Evolutionary conservation across 2,113 vertebrate genomes (phyloP).

Genomic region (Spilogale gracilis): DNA sequence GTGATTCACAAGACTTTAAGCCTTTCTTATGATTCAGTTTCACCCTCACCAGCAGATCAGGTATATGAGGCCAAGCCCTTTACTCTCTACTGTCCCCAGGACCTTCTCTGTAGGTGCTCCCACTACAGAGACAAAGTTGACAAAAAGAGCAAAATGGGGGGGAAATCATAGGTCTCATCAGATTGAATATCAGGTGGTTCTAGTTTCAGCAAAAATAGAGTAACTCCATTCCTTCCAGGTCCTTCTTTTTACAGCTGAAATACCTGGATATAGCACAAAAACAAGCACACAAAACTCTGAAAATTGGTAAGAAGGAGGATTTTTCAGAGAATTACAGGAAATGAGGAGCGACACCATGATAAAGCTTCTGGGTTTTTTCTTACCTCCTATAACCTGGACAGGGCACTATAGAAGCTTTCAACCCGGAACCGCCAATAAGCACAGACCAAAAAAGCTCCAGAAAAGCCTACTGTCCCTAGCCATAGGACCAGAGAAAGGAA

Average conservation of each 20-base stretch:
- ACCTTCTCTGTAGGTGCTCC: background rate
- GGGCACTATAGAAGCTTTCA: background rate
- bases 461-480: background rate
- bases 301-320: background rate
- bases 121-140: background rate
- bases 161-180: rapidly evolving
- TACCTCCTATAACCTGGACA: background rate
- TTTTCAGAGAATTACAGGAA: no score
- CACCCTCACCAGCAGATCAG: rapidly evolving
- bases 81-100: background rate
- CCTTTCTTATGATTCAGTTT: background rate
- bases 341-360: rapidly evolving
- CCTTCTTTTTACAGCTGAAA: background rate
- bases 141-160: no score
- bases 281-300: background rate
- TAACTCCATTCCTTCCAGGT: no score
- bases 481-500: no score
- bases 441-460: background rate
- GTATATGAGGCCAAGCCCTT: rapidly evolving
- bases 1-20: background rate
- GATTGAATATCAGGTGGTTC: rapidly evolving
- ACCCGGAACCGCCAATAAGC: no score
- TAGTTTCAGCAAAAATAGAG: background rate
- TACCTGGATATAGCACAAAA: background rate
- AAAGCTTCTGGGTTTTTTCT: background rate